Base-by-base conservation (phyloP, 2,113 vertebrate species). In the Bufo bufo region DNA sequence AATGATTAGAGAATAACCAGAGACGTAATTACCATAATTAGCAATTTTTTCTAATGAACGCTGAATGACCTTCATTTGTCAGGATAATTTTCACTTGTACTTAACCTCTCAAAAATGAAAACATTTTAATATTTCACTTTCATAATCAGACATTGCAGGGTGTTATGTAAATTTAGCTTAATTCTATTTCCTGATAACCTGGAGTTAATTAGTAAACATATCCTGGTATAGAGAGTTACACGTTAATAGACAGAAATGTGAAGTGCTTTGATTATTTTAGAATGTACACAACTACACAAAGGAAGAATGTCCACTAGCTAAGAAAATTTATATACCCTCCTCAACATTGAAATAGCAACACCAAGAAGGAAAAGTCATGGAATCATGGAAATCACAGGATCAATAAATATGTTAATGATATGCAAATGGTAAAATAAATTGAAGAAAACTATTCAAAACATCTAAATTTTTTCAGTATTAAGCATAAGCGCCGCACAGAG, bases 41-140 rank as follows among this genome's bases (percentile, higher is more conserved):
- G 75, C 75, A 14, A 77, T 77, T 77, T 52, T 77, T 52, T 52
- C 7, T 77, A 77, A 77, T 52, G 75, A 77, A 50, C 47, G n/a
- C 19, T n/a, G 49, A 77, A 52, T 77, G 49, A 20, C 47, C 49
- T 52, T 49, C 75, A 77, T 52, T 77, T 77, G 75, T 52, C 75
- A 77, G 19, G 10, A 77, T 77, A n/a, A 52, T 77, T 77, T 33
- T 52, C 9, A n/a, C 17, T 52, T 52, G 75, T 49, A 10, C 49
- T 77, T 52, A 52, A 77, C 75, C 75, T 77, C 75, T 52, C 17
- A 52, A 52, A 77, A 52, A 77, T 77, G 17, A 77, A 47, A 47
- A 52, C 13, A n/a, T 77, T 77, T 77, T 77, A n/a, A 56, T 79
- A 54, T 58, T 23, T 56, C 0, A 13, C 49, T 23, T 33, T 33